phyloP scores from a whole-genome alignment of 2,888 invertebrate genomes.

The Phasia obesa region DNA sequence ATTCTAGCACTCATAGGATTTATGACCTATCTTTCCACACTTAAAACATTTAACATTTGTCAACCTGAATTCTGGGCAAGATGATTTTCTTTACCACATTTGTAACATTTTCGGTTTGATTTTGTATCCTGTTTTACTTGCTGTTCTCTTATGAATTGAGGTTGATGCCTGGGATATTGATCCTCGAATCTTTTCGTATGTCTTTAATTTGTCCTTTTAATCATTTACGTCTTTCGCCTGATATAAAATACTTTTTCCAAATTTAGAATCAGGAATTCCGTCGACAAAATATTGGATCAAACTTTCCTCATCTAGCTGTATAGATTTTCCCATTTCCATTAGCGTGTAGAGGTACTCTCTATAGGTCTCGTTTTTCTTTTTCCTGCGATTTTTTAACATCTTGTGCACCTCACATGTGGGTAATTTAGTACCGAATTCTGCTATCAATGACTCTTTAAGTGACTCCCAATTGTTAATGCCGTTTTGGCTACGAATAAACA shows the following conservation, averaged over 20 bases:
- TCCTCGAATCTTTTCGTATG: slow-evolving; percentile 7
- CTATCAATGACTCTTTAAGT: too few species aligned
- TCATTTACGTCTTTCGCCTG: neutral
- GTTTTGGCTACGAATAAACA: too few species aligned
- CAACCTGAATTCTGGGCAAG: neutral
- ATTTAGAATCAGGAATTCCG: slow-evolving; percentile 8
- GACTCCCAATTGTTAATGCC: too few species aligned
- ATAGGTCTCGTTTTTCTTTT: too few species aligned
- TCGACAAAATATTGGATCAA: neutral
- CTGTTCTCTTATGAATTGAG: neutral
- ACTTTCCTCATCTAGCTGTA: neutral
- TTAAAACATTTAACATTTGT: slow-evolving; percentile 3
- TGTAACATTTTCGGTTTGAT: too few species aligned
- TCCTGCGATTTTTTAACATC: too few species aligned
- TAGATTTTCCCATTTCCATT: neutral
- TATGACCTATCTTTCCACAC: neutral
- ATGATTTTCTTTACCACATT: too few species aligned
- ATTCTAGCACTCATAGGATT: too few species aligned
- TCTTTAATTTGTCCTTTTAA: neutral
- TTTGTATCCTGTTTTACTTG: neutral
- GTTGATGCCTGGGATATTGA: neutral
- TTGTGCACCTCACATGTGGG: too few species aligned
- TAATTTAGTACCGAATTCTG: too few species aligned
- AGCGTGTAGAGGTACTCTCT: too few species aligned
- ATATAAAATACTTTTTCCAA: slow-evolving; percentile 2